Evolutionary conservation across 2,888 invertebrate genomes (phyloP), one percentile per base, ranked within the genome.

Genomic region (Antheraea yamamai): DNA sequence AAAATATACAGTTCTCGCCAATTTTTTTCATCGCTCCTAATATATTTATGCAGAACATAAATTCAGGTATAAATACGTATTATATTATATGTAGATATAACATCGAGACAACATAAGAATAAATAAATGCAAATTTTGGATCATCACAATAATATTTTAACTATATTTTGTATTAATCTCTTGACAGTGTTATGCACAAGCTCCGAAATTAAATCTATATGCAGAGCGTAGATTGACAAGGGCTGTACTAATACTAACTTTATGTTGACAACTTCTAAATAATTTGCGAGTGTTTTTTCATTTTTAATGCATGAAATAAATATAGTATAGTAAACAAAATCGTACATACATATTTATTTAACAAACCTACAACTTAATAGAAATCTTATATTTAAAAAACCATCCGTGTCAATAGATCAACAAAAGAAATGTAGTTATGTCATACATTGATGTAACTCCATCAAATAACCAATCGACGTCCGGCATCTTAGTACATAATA

Each of bases 351-450:
- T 66, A 66, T 26, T 26, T 66, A 30, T 30, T 30, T 4, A 66
- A 30, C 4, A 66, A 66, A 30, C 16, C 4, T 66, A 12, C 16
- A 66, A 10, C 16, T 66, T 23, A 61, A 66, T 6, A 30, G 26
- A 23, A 66, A 30, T 30, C 30, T 66, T 66, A 61, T 61, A 61
- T 1, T 6, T 61, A 23, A 61, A 35, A 12, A 30, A 30, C 30
- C 66, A 81, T 77, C 78, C 79, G 76, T 80, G 82, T 76, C 79
- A 82, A 78, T 77, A 74, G 76, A 73, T 74, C 78, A 75, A 75
- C 81, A 71, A 76, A 81, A 81, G 82, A 84, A 81, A 82, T 76
- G 77, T 26, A 76, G 55, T 84, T 81, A 80, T 77, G 80, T 78
- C 82, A 84, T 30, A 30, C 26, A 76, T 23, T 73, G 79, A 77